Percentiles rank a stretch among this genome's conserved stretches.
These are phyloP conservation scores for Agrotis exclamationis DNA, from an alignment of 2,888 invertebrate genomes.

Conservation along the genomic window DNA sequence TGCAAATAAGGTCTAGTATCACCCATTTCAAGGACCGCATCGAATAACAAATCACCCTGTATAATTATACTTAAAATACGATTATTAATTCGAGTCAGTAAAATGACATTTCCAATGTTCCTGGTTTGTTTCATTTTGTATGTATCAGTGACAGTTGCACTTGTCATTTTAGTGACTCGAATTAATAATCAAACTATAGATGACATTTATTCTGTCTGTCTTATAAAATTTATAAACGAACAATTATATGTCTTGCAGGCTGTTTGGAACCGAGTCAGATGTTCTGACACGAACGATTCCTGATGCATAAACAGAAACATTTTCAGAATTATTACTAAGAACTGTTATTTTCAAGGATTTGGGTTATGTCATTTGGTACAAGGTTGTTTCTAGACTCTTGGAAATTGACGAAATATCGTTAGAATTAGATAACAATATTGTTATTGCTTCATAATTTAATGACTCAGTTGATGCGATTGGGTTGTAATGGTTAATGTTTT, in stretches of 20 bases:
- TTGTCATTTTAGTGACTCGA: too few relatives aligned
- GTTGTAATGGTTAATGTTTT: conserved; percentile 9
- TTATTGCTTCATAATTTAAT: conserved; percentile 8
- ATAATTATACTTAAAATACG: too few relatives aligned
- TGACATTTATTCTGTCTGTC: conserved; percentile 39
- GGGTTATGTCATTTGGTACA: conserved; percentile 39
- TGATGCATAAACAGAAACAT: conserved; percentile 42
- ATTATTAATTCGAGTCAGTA: too few relatives aligned
- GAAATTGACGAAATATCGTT: conserved; percentile 1
- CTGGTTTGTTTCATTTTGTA: too few relatives aligned
- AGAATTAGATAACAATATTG: conserved; percentile 10
- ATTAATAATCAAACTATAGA: too few relatives aligned
- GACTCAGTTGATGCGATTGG: background rate
- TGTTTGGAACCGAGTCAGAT: conserved; percentile 51
- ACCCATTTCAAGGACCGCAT: too few relatives aligned
- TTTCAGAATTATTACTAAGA: conserved; percentile 42
- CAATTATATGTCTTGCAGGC: conserved; percentile 46
- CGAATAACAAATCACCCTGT: too few relatives aligned
- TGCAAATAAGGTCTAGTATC: too few relatives aligned
- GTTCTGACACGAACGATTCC: conserved; percentile 22
- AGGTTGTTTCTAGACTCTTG: conserved; percentile 29
- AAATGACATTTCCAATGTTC: too few relatives aligned
- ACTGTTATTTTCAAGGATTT: conserved; percentile 30
- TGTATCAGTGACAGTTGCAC: too few relatives aligned
- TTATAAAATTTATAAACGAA: conserved; percentile 35